Base-by-base conservation (phyloP, 2,113 vertebrate species). In the Oncorhynchus nerka region DNA sequence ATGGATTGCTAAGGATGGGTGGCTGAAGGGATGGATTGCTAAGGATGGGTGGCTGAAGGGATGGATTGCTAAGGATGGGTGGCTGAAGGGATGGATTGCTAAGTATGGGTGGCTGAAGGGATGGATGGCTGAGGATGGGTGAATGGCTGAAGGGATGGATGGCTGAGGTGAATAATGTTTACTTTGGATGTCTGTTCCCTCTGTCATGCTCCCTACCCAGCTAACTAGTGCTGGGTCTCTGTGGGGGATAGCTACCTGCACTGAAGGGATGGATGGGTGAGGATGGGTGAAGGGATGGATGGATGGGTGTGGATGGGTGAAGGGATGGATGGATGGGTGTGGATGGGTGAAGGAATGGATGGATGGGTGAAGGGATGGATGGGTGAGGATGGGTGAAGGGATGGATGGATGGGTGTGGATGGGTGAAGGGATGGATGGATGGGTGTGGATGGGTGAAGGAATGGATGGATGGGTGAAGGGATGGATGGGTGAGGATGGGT, bases 181-280 rank as follows among this genome's bases (percentile, higher is more conserved):
- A 76, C 61, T 78, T 67, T 61, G 49, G 69, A 78, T 55, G n/a
- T 73, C 45, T 76, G 66, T 55, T 51, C 26, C 59, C 71, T 70
- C 39, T 62, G 59, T 62, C 75, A 30, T 20, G 77, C 68, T 73
- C 73, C 65, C 39, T 34, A 65, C 26, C 65, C 77, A 71, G 71
- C 68, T 79, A 74, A 81, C 68, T 74, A 70, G 48, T 55, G 64
- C 19, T 26, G 73, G 15, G 68, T 62, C 65, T n/a, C 73, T n/a
- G 26, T 20, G 24, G 62, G 77, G 77, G 79, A 77, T 75, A 73
- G 67, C 79, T 68, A 77, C 75, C 32, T 19, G 19, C 71, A n/a
- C 59, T 61, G 39, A 19, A 19, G 3, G 55, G 19, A 57, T 57
- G 16, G 4, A 57, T 57, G 51, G 19, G 3, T 57, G 15, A 6